Percentiles rank a stretch among this genome's conserved stretches.
phyloP scores from a whole-genome alignment of 2,888 invertebrate species.

The Chironomus tentans region DNA sequence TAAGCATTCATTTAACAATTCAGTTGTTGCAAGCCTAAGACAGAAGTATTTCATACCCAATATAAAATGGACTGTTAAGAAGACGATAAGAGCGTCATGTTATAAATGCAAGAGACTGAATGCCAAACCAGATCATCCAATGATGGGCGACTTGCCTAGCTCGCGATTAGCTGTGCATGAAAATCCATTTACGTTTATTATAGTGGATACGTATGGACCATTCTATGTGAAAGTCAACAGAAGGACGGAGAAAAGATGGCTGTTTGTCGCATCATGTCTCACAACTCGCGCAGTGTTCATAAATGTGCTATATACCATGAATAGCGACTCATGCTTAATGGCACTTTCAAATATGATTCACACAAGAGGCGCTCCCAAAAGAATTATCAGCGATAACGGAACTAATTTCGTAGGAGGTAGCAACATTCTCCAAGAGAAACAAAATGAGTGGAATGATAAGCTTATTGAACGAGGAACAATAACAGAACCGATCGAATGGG shows the following conservation, averaged over 20 bases:
- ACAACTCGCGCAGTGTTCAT: background rate
- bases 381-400: background rate
- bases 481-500: background rate
- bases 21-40: background rate
- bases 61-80: background rate
- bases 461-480: too few species aligned
- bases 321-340: background rate
- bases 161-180: background rate
- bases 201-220: background rate
- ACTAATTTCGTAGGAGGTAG: background rate
- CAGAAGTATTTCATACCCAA: background rate
- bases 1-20: background rate
- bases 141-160: background rate
- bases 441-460: too few species aligned
- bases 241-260: background rate
- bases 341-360: background rate
- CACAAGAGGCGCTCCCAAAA: background rate
- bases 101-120: background rate
- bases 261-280: background rate
- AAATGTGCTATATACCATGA: background rate
- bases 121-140: background rate
- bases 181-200: background rate
- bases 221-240: background rate
- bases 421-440: background rate
- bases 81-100: background rate